These are phyloP conservation scores for Acleris laterana DNA, from an alignment of 2,888 invertebrate genomes.

Conservation along the genomic window DNA sequence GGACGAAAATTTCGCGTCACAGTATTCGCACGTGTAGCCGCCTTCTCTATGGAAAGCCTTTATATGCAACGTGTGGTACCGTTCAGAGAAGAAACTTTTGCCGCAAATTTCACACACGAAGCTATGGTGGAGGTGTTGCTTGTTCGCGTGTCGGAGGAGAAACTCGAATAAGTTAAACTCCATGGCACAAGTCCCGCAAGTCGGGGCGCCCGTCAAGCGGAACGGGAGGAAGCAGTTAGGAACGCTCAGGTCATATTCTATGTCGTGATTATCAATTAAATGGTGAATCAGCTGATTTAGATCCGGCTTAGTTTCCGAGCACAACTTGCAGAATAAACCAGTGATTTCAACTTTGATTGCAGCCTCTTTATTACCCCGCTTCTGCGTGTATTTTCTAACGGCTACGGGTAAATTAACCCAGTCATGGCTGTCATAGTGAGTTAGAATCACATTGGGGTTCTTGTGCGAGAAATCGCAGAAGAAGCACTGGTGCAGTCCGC, in stretches of 20 bases:
- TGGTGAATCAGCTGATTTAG: constrained; percentile 20
- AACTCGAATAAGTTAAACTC: constrained; percentile 29
- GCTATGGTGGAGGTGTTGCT: constrained; percentile 19
- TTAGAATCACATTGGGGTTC: constrained; percentile 15
- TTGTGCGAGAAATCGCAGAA: constrained; percentile 16
- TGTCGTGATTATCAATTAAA: constrained; percentile 16
- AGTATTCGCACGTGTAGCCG: constrained; percentile 29
- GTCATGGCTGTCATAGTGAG: constrained; percentile 22
- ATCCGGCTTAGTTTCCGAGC: constrained; percentile 5
- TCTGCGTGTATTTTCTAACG: constrained; percentile 25
- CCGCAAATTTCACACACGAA: constrained; percentile 33
- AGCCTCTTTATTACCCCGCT: constrained; percentile 24
- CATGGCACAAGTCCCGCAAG: constrained; percentile 25
- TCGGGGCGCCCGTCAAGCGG: constrained; percentile 17
- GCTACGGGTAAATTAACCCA: constrained; percentile 22
- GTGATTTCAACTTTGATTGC: constrained; percentile 33
- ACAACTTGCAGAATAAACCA: constrained; percentile 26
- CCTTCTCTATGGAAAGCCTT: constrained; percentile 25
- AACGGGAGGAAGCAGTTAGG: constrained; percentile 36
- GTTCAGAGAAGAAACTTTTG: constrained; percentile 28
- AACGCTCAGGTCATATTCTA: constrained; percentile 24
- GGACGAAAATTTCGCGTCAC: constrained; percentile 8
- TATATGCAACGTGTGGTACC: constrained; percentile 20
- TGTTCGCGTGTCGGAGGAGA: constrained; percentile 30
- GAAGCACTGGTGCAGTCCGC: constrained; percentile 26